Conservation (phyloP, 1,140 invertebrate species). For the Pollicipes pollicipes region DNA sequence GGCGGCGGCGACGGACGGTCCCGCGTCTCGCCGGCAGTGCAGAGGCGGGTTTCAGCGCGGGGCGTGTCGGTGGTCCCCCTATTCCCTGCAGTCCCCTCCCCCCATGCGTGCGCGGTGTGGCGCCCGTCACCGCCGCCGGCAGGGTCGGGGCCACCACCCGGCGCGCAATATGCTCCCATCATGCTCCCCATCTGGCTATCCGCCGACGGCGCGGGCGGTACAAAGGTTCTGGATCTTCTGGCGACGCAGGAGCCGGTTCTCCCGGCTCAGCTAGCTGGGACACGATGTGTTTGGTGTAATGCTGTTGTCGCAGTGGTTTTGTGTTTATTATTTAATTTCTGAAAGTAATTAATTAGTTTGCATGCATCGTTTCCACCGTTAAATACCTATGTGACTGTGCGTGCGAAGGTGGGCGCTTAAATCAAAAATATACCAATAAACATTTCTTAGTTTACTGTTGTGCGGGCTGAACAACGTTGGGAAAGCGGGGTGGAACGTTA, state of each 20-base stretch:
- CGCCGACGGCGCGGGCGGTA: neutral
- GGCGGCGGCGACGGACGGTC: too few relatives aligned
- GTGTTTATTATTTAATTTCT: neutral
- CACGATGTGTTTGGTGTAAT: neutral
- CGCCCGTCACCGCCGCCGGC: too few relatives aligned
- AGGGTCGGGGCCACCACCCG: too few relatives aligned
- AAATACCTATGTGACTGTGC: neutral
- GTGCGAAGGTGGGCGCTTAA: neutral
- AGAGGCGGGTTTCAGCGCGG: too few relatives aligned
- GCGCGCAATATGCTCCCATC: too few relatives aligned
- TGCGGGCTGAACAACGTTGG: too few relatives aligned
- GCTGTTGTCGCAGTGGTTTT: neutral
- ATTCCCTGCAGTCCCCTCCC: too few relatives aligned
- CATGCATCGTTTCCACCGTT: neutral
- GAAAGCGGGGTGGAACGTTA: too few relatives aligned
- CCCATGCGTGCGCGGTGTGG: too few relatives aligned
- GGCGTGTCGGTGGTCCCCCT: too few relatives aligned
- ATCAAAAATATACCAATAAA: conserved; percentile 4
- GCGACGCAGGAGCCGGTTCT: neutral
- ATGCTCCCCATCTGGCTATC: too few relatives aligned
- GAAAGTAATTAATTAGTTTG: neutral
- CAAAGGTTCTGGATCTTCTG: neutral
- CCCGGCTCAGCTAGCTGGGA: neutral
- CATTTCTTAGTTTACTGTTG: neutral
- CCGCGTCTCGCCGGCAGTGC: too few relatives aligned